Evolutionary conservation across 2,888 invertebrate species (phyloP).

Genomic region (Lutraria lutraria): DNA sequence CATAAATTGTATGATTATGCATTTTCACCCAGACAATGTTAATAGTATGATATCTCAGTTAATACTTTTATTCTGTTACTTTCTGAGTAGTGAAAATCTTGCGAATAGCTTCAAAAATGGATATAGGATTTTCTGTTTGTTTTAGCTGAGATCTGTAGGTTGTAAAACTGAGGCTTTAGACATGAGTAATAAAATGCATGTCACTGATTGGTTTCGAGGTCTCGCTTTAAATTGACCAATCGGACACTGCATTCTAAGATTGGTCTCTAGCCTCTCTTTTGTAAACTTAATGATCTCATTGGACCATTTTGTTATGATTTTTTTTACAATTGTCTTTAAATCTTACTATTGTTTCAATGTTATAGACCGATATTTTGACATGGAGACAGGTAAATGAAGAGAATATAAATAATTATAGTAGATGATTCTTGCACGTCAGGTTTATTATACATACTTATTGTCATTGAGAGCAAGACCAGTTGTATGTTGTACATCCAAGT

Average conservation of each 20-base stretch:
- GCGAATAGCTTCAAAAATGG: not conserved
- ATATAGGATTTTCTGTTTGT: not conserved
- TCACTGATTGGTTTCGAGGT: too few relatives aligned
- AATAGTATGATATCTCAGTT: not conserved
- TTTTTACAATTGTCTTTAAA: not conserved
- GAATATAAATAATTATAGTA: not conserved
- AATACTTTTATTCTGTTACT: not conserved
- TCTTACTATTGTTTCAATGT: constrained; percentile 11
- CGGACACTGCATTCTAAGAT: too few relatives aligned
- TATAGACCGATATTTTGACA: constrained; percentile 70
- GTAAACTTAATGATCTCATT: too few relatives aligned
- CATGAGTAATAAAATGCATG: too few relatives aligned
- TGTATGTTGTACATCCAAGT: not conserved
- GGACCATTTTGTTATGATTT: too few relatives aligned
- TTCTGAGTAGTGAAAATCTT: not conserved
- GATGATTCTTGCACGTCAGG: constrained; percentile 3
- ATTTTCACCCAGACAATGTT: not conserved
- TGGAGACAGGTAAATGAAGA: constrained; percentile 63
- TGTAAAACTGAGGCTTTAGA: too few relatives aligned
- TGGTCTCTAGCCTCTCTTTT: too few relatives aligned
- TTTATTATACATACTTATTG: not conserved
- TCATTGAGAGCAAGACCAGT: not conserved
- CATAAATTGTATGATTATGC: too few relatives aligned
- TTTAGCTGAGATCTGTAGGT: too few relatives aligned
- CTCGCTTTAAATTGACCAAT: too few relatives aligned